Conservation (phyloP, 2,797 vertebrate genomes). For the Potorous gilbertii region DNA sequence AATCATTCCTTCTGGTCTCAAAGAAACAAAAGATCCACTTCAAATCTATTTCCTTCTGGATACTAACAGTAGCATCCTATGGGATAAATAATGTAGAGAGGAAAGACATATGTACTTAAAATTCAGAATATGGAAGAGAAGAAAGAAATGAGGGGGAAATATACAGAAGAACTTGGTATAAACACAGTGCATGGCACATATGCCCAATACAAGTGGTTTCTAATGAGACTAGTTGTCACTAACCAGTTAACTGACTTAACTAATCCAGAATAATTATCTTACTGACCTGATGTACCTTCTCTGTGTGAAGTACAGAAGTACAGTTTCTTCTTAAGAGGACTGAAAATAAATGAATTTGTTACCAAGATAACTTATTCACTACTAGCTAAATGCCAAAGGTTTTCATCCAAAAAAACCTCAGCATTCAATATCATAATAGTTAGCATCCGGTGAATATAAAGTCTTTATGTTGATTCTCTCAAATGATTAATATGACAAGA, state of each 20-base stretch:
- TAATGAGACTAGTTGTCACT: not conserved
- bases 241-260: not conserved
- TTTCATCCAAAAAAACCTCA: slow-evolving; percentile 32
- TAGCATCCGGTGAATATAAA: slow-evolving; percentile 1
- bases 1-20: slow-evolving; percentile 30
- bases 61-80: not conserved
- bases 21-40: slow-evolving; percentile 42
- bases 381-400: slow-evolving; percentile 49
- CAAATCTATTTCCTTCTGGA: not conserved
- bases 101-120: slow-evolving; percentile 20
- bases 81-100: not conserved
- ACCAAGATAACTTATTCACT: slow-evolving; percentile 44
- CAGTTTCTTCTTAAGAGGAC: slow-evolving; percentile 56
- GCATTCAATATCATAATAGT: slow-evolving; percentile 32
- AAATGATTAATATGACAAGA: rapidly evolving
- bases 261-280: slow-evolving; percentile 57
- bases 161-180: slow-evolving; percentile 67
- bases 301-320: not conserved
- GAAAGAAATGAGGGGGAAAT: slow-evolving; percentile 41
- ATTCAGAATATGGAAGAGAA: slow-evolving; percentile 34
- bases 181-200: slow-evolving; percentile 38
- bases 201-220: slow-evolving; percentile 53
- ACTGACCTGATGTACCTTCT: slow-evolving; percentile 53
- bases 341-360: slow-evolving; percentile 61
- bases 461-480: slow-evolving; percentile 48